Conservation (phyloP, 2,113 vertebrate species). For the Merops nubicus region DNA sequence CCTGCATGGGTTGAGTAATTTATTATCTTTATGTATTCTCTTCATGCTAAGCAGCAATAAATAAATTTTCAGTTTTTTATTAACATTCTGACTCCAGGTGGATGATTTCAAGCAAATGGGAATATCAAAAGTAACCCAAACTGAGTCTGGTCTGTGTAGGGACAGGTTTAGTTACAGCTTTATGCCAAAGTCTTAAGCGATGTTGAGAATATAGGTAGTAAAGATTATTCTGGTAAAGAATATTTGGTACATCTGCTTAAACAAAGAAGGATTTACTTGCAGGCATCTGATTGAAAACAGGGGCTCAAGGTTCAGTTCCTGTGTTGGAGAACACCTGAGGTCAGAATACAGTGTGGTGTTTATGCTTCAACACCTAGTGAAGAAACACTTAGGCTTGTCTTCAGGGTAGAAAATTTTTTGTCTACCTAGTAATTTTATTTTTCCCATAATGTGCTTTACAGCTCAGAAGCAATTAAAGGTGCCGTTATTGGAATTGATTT, state of each 20-base stretch:
- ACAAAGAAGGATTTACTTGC: rapidly evolving
- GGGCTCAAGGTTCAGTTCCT: background rate
- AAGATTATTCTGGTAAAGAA: background rate
- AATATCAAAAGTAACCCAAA: background rate
- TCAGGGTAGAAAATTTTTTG: background rate
- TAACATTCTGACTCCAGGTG: background rate
- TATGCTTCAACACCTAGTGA: background rate
- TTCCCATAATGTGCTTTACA: slow-evolving; percentile 52
- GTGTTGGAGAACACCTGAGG: background rate
- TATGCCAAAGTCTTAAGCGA: background rate
- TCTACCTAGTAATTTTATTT: background rate
- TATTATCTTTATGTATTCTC: background rate
- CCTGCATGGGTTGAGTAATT: background rate
- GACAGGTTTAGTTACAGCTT: rapidly evolving
- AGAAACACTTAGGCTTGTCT: background rate
- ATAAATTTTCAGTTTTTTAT: background rate
- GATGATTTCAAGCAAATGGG: background rate
- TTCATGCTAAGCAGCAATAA: background rate
- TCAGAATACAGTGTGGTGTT: background rate
- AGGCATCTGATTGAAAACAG: background rate
- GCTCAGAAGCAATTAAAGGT: slow-evolving; percentile 95
- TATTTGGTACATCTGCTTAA: background rate
- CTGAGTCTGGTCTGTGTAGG: background rate
- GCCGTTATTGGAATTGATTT: slow-evolving; percentile 96
- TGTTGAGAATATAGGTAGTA: background rate